Evolutionary conservation across 2,888 invertebrate genomes (phyloP), one percentile per base, ranked within the genome.

Genomic region (Neuroscelio doddi): DNA sequence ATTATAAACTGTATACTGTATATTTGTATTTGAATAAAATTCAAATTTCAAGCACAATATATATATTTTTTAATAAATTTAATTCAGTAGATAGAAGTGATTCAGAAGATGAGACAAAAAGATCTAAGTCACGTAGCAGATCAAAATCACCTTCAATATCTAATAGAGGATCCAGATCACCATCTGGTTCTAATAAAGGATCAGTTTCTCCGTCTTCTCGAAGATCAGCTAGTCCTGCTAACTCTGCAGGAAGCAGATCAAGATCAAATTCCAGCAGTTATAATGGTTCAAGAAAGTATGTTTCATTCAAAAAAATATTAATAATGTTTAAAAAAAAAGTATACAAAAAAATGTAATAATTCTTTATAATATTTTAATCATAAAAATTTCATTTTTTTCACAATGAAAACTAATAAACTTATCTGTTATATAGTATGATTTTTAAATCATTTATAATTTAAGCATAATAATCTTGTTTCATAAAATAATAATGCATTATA

Each of bases 11-110:
- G n/a, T n/a, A n/a, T n/a, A n/a, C n/a, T n/a, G n/a, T n/a, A n/a
- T n/a, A n/a, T n/a, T n/a, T n/a, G n/a, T n/a, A n/a, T n/a, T n/a
- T n/a, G n/a, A n/a, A n/a, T n/a, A n/a, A n/a, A n/a, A n/a, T n/a
- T n/a, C n/a, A n/a, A n/a, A n/a, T n/a, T n/a, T 68, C 39, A 59
- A 26, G 3, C 4, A 17, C n/a, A 21, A 3, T n/a, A 39, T 21
- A 7, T 9, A 9, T 17, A n/a, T 9, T 17, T 8, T 21, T 39
- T 9, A 5, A n/a, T n/a, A n/a, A 21, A 44, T 45, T 17, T 15
- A 21, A 14, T 36, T 4, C n/a, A 12, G n/a, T 10, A 16, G 17
- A 39, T 10, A 41, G 9, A 10, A 41, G 17, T 17, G 9, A 41
- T 10, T n/a, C 4, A n/a, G 21, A 41, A 17, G n/a, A n/a, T n/a